phyloP scores from a whole-genome alignment of 2,113 vertebrate genomes.

The Epinephelus fuscoguttatus region DNA sequence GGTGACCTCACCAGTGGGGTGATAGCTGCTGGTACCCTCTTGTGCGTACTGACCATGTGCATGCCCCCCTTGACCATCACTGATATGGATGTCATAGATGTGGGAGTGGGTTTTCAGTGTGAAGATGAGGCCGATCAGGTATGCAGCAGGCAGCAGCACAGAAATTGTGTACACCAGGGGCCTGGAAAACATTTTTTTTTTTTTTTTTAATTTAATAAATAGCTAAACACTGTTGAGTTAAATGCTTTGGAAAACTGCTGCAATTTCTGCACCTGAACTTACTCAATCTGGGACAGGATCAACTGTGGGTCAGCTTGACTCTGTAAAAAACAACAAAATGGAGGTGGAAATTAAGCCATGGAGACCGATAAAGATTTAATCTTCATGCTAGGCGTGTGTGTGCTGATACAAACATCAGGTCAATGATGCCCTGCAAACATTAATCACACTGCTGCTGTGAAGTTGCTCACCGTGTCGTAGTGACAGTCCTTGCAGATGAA shows the following conservation, averaged over 20 bases:
- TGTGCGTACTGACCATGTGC: conserved; percentile 85
- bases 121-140: conserved; percentile 89
- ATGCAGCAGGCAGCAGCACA: conserved; percentile 86
- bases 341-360: not conserved
- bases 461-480: conserved; percentile 87
- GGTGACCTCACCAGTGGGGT: conserved; percentile 42
- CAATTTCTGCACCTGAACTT: conserved; percentile 73
- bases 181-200: conserved; percentile 77
- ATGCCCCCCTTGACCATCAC: conserved; percentile 81
- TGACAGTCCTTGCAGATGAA: conserved; percentile 90
- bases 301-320: conserved; percentile 83
- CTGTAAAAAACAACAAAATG: conserved; percentile 61
- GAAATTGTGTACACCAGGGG: conserved; percentile 86
- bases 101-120: conserved; percentile 90
- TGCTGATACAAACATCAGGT: not conserved
- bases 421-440: no score
- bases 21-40: conserved; percentile 23
- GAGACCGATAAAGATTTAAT: not conserved
- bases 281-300: conserved; percentile 90
- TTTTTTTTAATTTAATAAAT: not conserved
- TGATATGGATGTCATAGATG: conserved; percentile 90
- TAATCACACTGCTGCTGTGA: not conserved
- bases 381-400: not conserved
- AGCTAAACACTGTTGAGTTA: not conserved
- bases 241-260: not conserved